These are phyloP conservation scores for Drosophila merina DNA, from an alignment of 2,888 invertebrate genomes.

Conservation along the genomic window DNA sequence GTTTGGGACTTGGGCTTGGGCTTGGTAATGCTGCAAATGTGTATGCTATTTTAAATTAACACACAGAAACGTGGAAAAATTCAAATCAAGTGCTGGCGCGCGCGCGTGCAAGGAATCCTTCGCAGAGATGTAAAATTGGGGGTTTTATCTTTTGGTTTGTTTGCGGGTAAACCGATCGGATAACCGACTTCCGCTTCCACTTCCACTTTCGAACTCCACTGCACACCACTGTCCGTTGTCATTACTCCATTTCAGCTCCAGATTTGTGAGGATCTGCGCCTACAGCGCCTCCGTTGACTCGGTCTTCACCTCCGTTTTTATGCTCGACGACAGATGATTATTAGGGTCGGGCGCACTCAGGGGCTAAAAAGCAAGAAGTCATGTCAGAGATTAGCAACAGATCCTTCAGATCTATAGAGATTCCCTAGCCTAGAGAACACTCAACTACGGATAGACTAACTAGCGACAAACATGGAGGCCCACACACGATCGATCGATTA, in stretches of 20 bases:
- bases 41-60: slow-evolving; percentile 73
- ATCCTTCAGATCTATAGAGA: slow-evolving; percentile 22
- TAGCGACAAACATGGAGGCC: slow-evolving; percentile 38
- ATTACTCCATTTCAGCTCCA: slow-evolving; percentile 50
- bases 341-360: slow-evolving; percentile 93
- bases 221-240: slow-evolving; percentile 64
- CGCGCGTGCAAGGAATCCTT: slow-evolving; percentile 53
- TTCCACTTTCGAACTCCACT: slow-evolving; percentile 39
- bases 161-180: no score
- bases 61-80: slow-evolving; percentile 76
- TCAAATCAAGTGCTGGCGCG: slow-evolving; percentile 73
- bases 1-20: slow-evolving; percentile 31
- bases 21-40: slow-evolving; percentile 68
- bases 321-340: slow-evolving; percentile 89
- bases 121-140: slow-evolving; percentile 32
- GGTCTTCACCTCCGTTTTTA: slow-evolving; percentile 89
- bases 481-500: slow-evolving; percentile 18
- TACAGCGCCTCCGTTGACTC: slow-evolving; percentile 94
- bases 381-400: slow-evolving; percentile 47
- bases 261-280: slow-evolving; percentile 54
- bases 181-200: no score
- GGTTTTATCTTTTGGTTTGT: slow-evolving; percentile 5
- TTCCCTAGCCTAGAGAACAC: slow-evolving; percentile 71
- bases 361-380: slow-evolving; percentile 86
- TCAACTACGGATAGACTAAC: slow-evolving; percentile 58